Base-by-base conservation (phyloP, 2,797 vertebrate species). In the Prunella strophiata region DNA sequence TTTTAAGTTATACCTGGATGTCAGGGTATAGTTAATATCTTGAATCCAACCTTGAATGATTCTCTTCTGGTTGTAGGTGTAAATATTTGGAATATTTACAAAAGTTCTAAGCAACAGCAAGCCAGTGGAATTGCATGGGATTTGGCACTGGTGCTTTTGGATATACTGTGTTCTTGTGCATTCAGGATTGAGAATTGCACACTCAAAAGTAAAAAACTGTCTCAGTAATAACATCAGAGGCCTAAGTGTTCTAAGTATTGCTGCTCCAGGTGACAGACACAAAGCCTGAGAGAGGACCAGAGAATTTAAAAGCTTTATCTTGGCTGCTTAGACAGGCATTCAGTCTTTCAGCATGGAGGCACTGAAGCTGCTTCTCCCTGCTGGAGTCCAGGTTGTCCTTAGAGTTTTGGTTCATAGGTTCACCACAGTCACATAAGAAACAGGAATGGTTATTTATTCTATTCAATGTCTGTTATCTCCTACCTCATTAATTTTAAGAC, bases 401-500 rank as follows among this genome's bases (percentile, higher is more conserved):
- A 52, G 62, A 58, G 36, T 71, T 87, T 63, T 68, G 50, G 26
- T 81, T 86, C 23, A 11, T 8, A 30, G 16, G 9, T 45, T 38
- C 17, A 25, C 19, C 8, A 25, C 0, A 0, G 2, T 36, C 45
- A 50, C 45, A 26, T 30, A 45, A 87, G 29, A 88, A 89, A 38
- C 5, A 21, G 4, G 32, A 4, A 23, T 8, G 10, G 5, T 73
- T 78, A 62, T 77, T 72, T 95, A 23, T 54, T 82, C 30, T 68
- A 3, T 70, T 38, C 80, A 82, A 50, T 42, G 7, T 43, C 51
- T 52, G 7, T 59, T 71, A 78, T 29, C 32, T 91, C 59, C 25
- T 52, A n/a, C 21, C 9, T 94, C 70, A 43, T 85, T 83, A 79
- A 75, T 80, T 93, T 91, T 82, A 91, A 86, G n/a, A 77, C 26